A percentile compares a stretch with the other conserved stretches of the same genome.
Conservation (phyloP, 2,797 vertebrate species). For the Ptychadena robeensis region DNA sequence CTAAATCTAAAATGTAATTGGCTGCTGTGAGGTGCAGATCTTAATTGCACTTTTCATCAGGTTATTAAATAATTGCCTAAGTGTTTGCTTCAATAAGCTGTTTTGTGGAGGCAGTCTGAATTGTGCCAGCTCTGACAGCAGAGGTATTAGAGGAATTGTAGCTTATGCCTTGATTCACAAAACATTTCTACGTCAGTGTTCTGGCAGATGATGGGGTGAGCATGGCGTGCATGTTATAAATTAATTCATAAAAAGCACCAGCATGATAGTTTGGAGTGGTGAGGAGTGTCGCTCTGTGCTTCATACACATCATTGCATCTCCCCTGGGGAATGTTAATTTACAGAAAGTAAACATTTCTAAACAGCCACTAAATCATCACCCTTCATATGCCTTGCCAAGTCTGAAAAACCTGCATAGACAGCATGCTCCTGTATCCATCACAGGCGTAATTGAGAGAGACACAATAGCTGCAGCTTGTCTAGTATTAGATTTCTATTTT, state of each 20-base stretch:
- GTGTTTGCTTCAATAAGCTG: neutral
- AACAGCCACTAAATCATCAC: conserved; percentile 58
- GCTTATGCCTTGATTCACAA: conserved; percentile 25
- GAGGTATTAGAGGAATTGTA: conserved; percentile 25
- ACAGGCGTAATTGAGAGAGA: conserved; percentile 39
- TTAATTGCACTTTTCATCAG: neutral
- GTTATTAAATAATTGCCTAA: conserved; percentile 4
- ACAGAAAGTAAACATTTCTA: conserved; percentile 58
- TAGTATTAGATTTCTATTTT: neutral
- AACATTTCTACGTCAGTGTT: conserved; percentile 13
- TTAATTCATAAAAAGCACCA: conserved; percentile 47
- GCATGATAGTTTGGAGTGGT: conserved; percentile 43
- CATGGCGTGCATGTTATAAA: conserved; percentile 28
- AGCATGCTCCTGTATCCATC: conserved; percentile 36
- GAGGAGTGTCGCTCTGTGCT: conserved; percentile 42
- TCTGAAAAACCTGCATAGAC: conserved; percentile 44
- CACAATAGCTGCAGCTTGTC: conserved; percentile 16
- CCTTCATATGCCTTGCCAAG: conserved; percentile 36
- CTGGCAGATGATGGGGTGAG: conserved; percentile 42
- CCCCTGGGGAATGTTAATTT: conserved; percentile 59
- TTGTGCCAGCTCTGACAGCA: conserved; percentile 2
- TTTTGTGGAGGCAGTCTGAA: neutral
- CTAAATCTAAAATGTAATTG: neutral
- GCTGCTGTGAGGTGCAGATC: neutral
- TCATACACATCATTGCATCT: conserved; percentile 43